Evolutionary conservation across 2,888 invertebrate genomes (phyloP), one percentile per base, ranked within the genome.

Genomic region (Cataglyphis rosenhaueri): DNA sequence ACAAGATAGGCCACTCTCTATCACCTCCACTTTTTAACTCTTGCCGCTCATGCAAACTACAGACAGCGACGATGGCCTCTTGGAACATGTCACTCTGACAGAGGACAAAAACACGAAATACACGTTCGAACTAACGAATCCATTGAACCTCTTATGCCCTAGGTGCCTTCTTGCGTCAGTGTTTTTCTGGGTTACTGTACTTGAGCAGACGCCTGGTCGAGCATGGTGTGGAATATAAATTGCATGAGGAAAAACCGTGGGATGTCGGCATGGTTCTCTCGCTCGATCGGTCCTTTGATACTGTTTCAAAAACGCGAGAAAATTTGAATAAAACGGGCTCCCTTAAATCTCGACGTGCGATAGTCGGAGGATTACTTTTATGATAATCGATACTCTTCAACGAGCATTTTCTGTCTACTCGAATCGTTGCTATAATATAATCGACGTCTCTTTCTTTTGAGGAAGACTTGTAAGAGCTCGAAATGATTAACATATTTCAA

Each of bases 11-110:
- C 81, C 57, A 68, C 74, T 74, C 71, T 82, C 61, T 74, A 62
- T 78, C 62, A 74, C 64, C 74, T 61, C 57, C 61, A 70, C 82
- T 87, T 86, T 86, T 88, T 84, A 84, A 87, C 85, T 89, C 85
- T 83, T 71, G 68, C 84, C 71, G 82, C 71, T 82, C 85, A 82
- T 87, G 89, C 88, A 88, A 90, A 89, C 89, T 66, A 84, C 52
- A 78, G 18, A 75, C 75, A 62, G 79, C 64, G 84, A 81, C 84
- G 82, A 79, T 81, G 81, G 84, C 84, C 90, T 86, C 85, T 85
- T 89, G 91, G 87, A 84, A 81, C 87, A 82, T 89, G 89, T 91
- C 91, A 88, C 85, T 65, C 82, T 86, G 91, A 90, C 90, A 88
- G 83, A 70, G 73, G 73, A 79, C 85, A 89, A 87, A 86, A 89